Evolutionary conservation across 2,888 invertebrate genomes (phyloP), one percentile per base, ranked within the genome.

Genomic region (Pollenia labialis): DNA sequence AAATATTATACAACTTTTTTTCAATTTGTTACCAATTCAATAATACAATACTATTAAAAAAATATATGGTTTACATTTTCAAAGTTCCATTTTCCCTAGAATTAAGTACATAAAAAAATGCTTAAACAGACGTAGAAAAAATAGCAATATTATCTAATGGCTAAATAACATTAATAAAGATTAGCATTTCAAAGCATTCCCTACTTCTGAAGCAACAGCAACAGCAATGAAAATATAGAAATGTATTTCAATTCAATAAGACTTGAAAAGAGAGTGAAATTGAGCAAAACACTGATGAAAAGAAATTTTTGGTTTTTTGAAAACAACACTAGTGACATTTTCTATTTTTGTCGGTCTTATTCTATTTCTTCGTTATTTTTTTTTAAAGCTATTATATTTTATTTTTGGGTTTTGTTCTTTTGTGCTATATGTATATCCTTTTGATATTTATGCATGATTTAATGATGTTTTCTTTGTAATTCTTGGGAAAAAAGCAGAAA

Each of bases 401-500:
- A 18, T 46, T 50, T 69, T 64, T 66, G 9, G 52, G 11, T 58
- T 50, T 56, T 14, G 11, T 50, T 64, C 60, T 62, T 18, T 54
- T 79, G n/a, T 71, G 12, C 60, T 58, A 52, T 58, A 74, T 69
- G 79, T 82, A 74, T 69, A 82, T 82, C 60, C 84, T 83, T 84
- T 84, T 87, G 87, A 84, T 87, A 84, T 84, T 81, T 74, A 84
- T 87, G 83, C 77, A 81, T 81, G 87, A 87, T 87, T 87, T 84
- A 83, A 66, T 87, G 77, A 74, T 66, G 79, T 84, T 66, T 83
- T 18, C 14, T 50, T 40, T 44, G 12, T 40, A 52, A n/a, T 60
- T 58, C 23, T 54, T 52, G 7, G n/a, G 44, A 32, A 56, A 16
- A 72, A 12, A 14, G 48, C 69, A 44, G 40, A 42, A 32, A 44